Base-by-base conservation (phyloP, 2,888 invertebrate species). In the Merodon equestris region DNA sequence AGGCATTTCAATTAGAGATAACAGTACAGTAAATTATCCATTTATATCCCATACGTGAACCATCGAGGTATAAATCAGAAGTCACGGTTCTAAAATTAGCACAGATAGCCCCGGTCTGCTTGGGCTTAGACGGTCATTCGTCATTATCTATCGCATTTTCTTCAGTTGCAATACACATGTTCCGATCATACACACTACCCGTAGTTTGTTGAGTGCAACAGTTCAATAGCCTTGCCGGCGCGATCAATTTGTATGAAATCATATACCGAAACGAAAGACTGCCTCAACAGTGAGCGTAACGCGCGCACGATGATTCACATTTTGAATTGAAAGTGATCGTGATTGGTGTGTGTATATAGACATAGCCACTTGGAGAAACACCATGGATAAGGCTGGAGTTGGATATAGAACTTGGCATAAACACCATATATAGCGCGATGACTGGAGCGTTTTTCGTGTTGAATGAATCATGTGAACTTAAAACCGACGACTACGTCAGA, bases 391-490 rank as follows among this genome's bases (percentile, higher is more conserved):
- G 44, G 50, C n/a, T 44, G 44, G 14, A 47, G 19, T 51, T 45
- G 34, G 9, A 9, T 56, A 12, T 44, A 53, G 14, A 14, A 34
- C 58, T 48, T 71, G 1, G 38, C 51, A 40, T 57, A 67, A 72
- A 72, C 53, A 14, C 66, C 76, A 72, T 77, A 42, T 67, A 77
- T 61, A 60, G 76, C 44, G 40, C 18, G 27, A 40, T 45, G 53
- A 34, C 7, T 27, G 27, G 27, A 27, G 27, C 7, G 27, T 27
- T 27, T 27, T 7, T 70, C 45, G 61, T 61, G 56, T 40, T 40
- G 40, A 40, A 72, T 77, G 76, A 77, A 61, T 77, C 76, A 77
- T 57, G 18, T 61, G 66, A 67, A 72, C 60, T 77, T 77, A 61
- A 72, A 61, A 57, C 40, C 56, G n/a, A 13, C 15, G 60, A 72